phyloP scores from a whole-genome alignment of 2,888 invertebrate species.

The Drosophila mettleri region DNA sequence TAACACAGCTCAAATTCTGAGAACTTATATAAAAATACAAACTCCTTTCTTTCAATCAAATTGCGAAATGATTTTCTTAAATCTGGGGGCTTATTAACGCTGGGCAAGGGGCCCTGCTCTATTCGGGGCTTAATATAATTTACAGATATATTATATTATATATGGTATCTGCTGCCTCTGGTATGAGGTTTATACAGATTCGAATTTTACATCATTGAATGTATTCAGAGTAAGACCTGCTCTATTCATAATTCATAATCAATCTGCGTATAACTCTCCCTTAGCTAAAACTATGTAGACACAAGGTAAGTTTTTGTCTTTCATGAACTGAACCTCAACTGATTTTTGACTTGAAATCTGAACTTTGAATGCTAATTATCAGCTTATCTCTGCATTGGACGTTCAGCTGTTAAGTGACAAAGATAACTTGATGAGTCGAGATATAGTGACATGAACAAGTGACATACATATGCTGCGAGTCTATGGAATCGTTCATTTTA shows the following conservation, averaged over 20 bases:
- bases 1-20: conserved; percentile 75
- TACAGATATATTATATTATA: too few species aligned
- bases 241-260: too few species aligned
- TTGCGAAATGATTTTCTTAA: conserved; percentile 20
- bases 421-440: background rate
- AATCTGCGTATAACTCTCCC: too few species aligned
- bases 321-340: too few species aligned
- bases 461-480: background rate
- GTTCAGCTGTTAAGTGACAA: background rate
- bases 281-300: too few species aligned
- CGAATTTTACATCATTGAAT: too few species aligned
- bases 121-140: too few species aligned
- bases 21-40: conserved; percentile 75
- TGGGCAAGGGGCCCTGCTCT: background rate
- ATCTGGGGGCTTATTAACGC: background rate
- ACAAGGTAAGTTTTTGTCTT: background rate
- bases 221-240: too few species aligned
- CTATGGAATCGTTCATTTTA: background rate
- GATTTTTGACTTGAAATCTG: background rate
- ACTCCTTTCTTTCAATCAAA: conserved; percentile 75
- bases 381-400: background rate
- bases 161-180: too few species aligned
- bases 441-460: background rate
- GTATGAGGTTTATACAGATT: too few species aligned
- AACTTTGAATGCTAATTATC: background rate